Conservation (phyloP, 2,113 vertebrate species). For the Psettodes erumei region DNA sequence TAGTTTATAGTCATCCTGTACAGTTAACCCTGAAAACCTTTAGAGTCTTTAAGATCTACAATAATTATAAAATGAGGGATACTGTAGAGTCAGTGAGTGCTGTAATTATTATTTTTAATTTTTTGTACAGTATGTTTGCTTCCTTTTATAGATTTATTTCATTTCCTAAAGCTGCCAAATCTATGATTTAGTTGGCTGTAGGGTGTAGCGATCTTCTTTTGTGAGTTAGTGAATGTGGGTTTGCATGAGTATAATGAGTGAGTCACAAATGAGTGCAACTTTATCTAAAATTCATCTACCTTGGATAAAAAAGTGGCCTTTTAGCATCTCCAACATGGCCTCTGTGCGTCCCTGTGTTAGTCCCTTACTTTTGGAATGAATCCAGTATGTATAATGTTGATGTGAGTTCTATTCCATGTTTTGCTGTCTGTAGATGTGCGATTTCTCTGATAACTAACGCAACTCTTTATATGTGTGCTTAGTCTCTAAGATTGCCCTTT, state of each 20-base stretch:
- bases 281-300: conserved; percentile 67
- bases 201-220: conserved; percentile 66
- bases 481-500: conserved; percentile 53
- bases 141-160: conserved; percentile 56
- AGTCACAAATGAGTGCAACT: conserved; percentile 40
- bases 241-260: conserved; percentile 48
- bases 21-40: conserved; percentile 62
- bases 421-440: conserved; percentile 68
- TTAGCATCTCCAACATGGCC: conserved; percentile 75
- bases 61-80: conserved; percentile 53
- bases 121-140: conserved; percentile 55
- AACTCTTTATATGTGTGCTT: conserved; percentile 54
- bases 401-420: conserved; percentile 73
- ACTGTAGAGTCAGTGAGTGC: conserved; percentile 65
- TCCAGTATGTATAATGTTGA: conserved; percentile 50
- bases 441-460: conserved; percentile 57
- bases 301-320: conserved; percentile 79
- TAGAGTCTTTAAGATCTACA: conserved; percentile 56
- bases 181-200: conserved; percentile 65
- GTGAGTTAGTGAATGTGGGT: conserved; percentile 55
- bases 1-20: conserved; percentile 60
- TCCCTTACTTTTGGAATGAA: conserved; percentile 75
- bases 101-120: conserved; percentile 53
- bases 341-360: conserved; percentile 65
- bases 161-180: conserved; percentile 71